Base-by-base conservation (phyloP, 2,113 vertebrate species). In the Takifugu flavidus region DNA sequence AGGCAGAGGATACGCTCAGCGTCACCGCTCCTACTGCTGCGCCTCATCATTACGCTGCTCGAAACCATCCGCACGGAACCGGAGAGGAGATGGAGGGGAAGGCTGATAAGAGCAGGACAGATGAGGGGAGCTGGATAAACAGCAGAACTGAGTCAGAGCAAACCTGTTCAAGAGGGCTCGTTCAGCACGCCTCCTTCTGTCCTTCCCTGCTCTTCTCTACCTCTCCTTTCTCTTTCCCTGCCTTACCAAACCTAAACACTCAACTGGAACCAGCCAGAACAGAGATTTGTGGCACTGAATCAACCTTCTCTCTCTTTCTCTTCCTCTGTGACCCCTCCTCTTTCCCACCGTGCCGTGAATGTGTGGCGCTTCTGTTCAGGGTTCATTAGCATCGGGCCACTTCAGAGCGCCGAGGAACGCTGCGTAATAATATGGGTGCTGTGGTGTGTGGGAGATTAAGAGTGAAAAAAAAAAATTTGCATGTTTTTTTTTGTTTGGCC, bases 141-240 rank as follows among this genome's bases (percentile, higher is more conserved):
- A 20, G 65, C 12, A 58, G 53, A 75, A 58, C 58, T 52, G 51
- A 28, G 28, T 74, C 78, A 75, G 61, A 62, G 29, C 64, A 70
- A 86, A 88, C 82, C 80, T 87, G 80, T 82, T 88, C 68, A 81
- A 82, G 79, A 88, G 79, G 83, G 58, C 58, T 66, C 56, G 5
- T 69, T 73, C 74, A 53, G 75, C 56, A 75, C 39, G 59, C 54
- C 60, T 62, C 47, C 49, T 51, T 43, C 7, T 47, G 53, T 59
- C 50, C 49, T 51, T 14, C 55, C 46, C 42, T n/a, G 54, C 47
- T n/a, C 59, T 34, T 53, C 56, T 49, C 56, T 4, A 13, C 55
- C 27, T 4, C 42, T 56, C 53, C 53, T 39, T 8, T 39, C 34
- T 39, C 34, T 11, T 11, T 39, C 7, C 20, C 61, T 70, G 52